Percentiles rank a stretch among this genome's conserved stretches.
phyloP scores from a whole-genome alignment of 2,797 vertebrate species.

The Anas acuta region DNA sequence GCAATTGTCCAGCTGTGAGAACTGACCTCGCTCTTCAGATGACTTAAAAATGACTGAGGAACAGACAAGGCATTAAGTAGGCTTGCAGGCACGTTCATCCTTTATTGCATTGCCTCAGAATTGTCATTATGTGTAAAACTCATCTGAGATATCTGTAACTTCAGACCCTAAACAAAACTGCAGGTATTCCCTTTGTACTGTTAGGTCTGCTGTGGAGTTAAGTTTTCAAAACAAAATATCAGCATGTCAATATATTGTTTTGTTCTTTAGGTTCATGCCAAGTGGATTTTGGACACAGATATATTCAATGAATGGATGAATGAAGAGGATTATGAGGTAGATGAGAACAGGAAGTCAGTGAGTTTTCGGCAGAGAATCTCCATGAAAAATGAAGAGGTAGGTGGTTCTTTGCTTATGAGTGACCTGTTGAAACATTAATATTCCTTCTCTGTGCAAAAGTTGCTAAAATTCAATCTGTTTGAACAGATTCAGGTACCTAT shows the following conservation, averaged over 20 bases:
- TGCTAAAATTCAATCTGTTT: background rate
- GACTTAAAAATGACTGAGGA: background rate
- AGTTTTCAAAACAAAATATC: no score
- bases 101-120: background rate
- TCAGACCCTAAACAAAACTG: background rate
- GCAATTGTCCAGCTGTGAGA: background rate
- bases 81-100: fast-evolving
- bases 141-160: fast-evolving
- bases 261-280: constrained; percentile 87
- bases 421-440: fast-evolving
- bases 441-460: background rate
- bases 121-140: background rate
- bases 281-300: constrained; percentile 95
- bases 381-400: constrained; percentile 93
- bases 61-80: background rate
- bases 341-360: constrained; percentile 92
- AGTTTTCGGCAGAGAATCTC: constrained; percentile 91
- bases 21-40: background rate
- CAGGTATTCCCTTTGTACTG: fast-evolving
- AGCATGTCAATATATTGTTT: fast-evolving
- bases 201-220: fast-evolving
- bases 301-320: constrained; percentile 99
- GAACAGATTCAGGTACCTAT: background rate
- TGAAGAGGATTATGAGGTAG: constrained; percentile 96
- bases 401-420: background rate